These are phyloP conservation scores for Eclectus roratus DNA, from an alignment of 2,113 vertebrate species.

Conservation along the genomic window DNA sequence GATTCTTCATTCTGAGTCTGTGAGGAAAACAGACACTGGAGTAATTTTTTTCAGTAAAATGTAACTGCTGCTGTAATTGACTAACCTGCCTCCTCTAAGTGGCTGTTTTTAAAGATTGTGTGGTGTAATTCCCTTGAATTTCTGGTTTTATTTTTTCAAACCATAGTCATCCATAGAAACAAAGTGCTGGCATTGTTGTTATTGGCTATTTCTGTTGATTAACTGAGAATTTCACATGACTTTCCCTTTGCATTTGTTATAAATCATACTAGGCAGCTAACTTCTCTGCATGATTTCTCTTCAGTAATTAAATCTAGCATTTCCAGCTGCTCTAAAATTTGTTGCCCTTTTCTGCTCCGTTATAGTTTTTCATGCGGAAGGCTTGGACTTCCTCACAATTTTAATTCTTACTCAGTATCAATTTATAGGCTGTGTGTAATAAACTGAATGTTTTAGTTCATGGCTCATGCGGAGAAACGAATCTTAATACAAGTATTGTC, in stretches of 20 bases:
- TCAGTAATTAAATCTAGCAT: slow-evolving; percentile 76
- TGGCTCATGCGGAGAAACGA: background rate
- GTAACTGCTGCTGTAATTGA: background rate
- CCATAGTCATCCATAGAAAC: background rate
- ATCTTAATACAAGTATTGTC: background rate
- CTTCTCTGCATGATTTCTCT: slow-evolving; percentile 74
- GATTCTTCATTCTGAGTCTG: background rate
- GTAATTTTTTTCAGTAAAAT: background rate
- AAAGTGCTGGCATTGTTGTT: background rate
- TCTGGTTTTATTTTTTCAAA: background rate
- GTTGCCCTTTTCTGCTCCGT: slow-evolving; percentile 71
- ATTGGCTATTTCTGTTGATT: slow-evolving; percentile 42
- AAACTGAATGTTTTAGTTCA: slow-evolving; percentile 56
- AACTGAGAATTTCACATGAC: slow-evolving; percentile 41
- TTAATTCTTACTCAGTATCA: slow-evolving; percentile 63
- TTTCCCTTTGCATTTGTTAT: slow-evolving; percentile 50
- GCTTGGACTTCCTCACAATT: slow-evolving; percentile 47
- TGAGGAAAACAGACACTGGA: background rate
- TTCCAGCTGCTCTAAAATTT: slow-evolving; percentile 75
- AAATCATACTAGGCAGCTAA: slow-evolving; percentile 68
- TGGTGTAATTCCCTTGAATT: background rate
- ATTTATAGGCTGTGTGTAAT: slow-evolving; percentile 59
- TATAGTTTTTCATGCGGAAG: slow-evolving; percentile 70
- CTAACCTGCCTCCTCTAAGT: background rate
- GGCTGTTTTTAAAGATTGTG: background rate